Conservation (phyloP, 2,888 invertebrate species). For the Cecidostiba fungosa region DNA sequence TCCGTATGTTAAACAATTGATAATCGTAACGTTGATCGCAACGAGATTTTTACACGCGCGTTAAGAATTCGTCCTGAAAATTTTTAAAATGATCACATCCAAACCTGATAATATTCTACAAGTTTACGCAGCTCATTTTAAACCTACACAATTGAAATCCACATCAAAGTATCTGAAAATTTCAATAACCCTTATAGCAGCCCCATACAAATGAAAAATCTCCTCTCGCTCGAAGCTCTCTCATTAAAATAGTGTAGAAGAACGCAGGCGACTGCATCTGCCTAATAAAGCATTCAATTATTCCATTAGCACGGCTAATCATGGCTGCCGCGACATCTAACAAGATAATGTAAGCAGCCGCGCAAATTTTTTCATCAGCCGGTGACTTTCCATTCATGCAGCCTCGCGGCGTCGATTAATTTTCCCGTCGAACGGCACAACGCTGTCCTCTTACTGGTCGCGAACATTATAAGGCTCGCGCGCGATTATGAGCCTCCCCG, state of each 20-base stretch:
- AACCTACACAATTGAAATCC: not conserved
- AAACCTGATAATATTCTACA: no score
- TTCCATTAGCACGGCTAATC: conserved; percentile 56
- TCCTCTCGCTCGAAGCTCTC: not conserved
- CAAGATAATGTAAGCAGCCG: conserved; percentile 41
- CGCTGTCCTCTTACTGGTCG: not conserved
- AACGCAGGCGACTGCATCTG: conserved; percentile 23
- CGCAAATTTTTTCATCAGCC: not conserved
- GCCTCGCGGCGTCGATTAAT: conserved; percentile 43
- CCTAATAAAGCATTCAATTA: conserved; percentile 54
- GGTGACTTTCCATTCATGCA: conserved; percentile 47
- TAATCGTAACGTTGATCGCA: no score
- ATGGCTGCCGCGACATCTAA: conserved; percentile 34
- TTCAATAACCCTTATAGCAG: not conserved
- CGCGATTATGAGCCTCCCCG: conserved; percentile 27
- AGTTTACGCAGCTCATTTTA: no score
- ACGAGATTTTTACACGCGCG: not conserved
- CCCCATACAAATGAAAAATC: no score
- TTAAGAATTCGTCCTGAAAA: conserved; percentile 17
- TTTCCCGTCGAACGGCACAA: conserved; percentile 23
- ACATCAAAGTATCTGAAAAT: not conserved
- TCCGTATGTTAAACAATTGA: conserved; percentile 19
- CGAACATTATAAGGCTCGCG: conserved; percentile 20
- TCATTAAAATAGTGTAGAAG: not conserved
- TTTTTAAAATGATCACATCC: conserved; percentile 21